Evolutionary conservation across 2,888 invertebrate genomes (phyloP).

Genomic region (Archips crataeganus): DNA sequence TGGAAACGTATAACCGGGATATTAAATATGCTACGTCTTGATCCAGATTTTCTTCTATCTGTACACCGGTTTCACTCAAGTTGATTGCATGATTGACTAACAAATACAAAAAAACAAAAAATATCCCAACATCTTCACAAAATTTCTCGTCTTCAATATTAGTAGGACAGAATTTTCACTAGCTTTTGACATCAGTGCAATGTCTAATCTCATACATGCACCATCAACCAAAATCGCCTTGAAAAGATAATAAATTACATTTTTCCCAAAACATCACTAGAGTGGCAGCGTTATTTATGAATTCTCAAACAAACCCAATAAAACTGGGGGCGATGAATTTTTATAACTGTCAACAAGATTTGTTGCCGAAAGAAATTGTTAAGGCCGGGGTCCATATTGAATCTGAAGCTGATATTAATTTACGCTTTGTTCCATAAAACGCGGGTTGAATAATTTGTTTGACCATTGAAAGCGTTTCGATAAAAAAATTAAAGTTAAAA

Average conservation of each 20-base stretch:
- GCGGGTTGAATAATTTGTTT: slow-evolving; percentile 21
- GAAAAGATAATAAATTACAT: background rate
- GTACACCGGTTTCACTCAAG: no score
- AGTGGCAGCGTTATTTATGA: slow-evolving; percentile 53
- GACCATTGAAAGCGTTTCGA: slow-evolving; percentile 6
- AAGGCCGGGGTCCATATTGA: slow-evolving; percentile 25
- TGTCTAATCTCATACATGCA: background rate
- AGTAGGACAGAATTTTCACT: no score
- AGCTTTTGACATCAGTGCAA: background rate
- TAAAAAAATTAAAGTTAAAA: slow-evolving; percentile 4
- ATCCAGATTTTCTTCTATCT: no score
- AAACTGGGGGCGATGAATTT: slow-evolving; percentile 56
- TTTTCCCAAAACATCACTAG: slow-evolving; percentile 42
- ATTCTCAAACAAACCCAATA: slow-evolving; percentile 57
- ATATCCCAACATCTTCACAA: no score
- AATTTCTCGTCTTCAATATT: no score
- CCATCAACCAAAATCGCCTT: background rate
- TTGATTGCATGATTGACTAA: no score
- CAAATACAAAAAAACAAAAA: no score
- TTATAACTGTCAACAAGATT: slow-evolving; percentile 41
- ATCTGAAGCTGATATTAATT: slow-evolving; percentile 31
- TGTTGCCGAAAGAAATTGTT: slow-evolving; percentile 34
- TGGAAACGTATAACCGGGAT: no score
- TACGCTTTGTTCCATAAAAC: slow-evolving; percentile 10
- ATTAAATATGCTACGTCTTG: no score